These are phyloP conservation scores for Thaleichthys pacificus DNA, from an alignment of 2,797 vertebrate species.

Conservation along the genomic window DNA sequence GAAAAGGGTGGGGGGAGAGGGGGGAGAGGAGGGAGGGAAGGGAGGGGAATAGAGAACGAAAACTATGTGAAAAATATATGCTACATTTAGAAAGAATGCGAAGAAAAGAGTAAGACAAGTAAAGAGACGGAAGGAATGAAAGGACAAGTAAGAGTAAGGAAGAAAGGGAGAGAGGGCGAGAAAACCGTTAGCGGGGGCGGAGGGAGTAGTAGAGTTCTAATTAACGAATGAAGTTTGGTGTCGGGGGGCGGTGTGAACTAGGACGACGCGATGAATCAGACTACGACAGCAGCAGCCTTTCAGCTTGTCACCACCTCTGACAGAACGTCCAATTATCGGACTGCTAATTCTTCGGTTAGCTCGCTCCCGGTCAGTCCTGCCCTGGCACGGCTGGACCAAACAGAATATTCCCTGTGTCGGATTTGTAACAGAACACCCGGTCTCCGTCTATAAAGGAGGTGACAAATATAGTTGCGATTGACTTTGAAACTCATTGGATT, in stretches of 20 bases:
- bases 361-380: constrained; percentile 45
- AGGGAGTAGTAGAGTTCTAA: constrained; percentile 50
- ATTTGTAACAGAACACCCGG: too few species aligned
- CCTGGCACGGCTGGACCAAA: constrained; percentile 42
- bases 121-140: too few species aligned
- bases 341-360: constrained; percentile 73
- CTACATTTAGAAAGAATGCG: too few species aligned
- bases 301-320: constrained; percentile 60
- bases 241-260: constrained; percentile 51
- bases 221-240: constrained; percentile 74
- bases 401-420: too few species aligned
- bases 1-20: constrained; percentile 4
- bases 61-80: neutral
- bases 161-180: neutral
- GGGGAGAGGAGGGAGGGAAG: too few species aligned
- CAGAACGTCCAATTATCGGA: constrained; percentile 72
- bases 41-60: constrained; percentile 11
- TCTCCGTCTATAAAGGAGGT: neutral
- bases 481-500: neutral
- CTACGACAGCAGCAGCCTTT: constrained; percentile 67
- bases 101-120: too few species aligned
- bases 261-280: constrained; percentile 68
- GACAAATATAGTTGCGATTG: neutral
- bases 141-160: neutral
- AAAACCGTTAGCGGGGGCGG: neutral